Evolutionary conservation across 1,140 invertebrate species (phyloP).

Genomic region (Tetramorium alpestre): DNA sequence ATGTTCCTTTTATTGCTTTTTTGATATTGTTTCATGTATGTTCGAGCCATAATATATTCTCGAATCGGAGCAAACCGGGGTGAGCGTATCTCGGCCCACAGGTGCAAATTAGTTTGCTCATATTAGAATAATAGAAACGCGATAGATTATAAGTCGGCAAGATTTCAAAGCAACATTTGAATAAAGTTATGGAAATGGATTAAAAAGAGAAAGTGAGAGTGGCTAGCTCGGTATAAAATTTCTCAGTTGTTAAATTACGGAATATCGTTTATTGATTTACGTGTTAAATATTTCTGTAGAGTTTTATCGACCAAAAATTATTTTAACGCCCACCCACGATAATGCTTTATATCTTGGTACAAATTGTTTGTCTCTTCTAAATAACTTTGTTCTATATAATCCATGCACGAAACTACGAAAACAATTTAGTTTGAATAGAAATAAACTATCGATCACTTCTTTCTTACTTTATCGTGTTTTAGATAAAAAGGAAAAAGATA

Average conservation of each 20-base stretch:
- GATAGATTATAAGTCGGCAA: constrained; percentile 29
- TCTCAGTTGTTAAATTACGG: constrained; percentile 55
- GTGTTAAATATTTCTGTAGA: constrained; percentile 68
- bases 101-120: constrained; percentile 65
- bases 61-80: constrained; percentile 26
- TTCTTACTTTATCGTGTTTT: constrained; percentile 34
- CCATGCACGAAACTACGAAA: not conserved
- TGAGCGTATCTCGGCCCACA: constrained; percentile 35
- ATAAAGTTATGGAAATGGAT: constrained; percentile 1
- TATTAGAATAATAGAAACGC: constrained; percentile 52
- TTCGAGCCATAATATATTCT: constrained; percentile 47
- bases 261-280: constrained; percentile 59
- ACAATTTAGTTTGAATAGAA: constrained; percentile 6
- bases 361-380: not conserved
- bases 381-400: not conserved
- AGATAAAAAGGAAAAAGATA: not conserved
- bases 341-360: constrained; percentile 13
- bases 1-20: constrained; percentile 57
- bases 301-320: constrained; percentile 66
- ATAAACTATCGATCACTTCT: not conserved
- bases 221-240: constrained; percentile 22
- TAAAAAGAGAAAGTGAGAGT: constrained; percentile 37
- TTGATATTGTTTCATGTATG: constrained; percentile 53
- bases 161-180: constrained; percentile 52
- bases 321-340: constrained; percentile 63